Base-by-base conservation (phyloP, 2,797 vertebrate genomes). In the Channallabes apus region DNA sequence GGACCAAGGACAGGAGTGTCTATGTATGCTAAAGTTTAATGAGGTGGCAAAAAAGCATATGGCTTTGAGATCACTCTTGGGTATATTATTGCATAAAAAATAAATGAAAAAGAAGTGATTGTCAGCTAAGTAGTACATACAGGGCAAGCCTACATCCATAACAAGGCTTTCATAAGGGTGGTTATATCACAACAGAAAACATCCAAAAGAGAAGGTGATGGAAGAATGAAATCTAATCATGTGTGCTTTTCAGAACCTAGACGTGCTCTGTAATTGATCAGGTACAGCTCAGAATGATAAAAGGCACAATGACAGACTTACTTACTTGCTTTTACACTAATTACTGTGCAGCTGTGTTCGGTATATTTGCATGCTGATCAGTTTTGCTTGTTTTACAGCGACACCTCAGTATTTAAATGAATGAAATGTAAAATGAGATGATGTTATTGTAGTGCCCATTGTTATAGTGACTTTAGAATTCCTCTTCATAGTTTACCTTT, bases 331-430 rank as follows among this genome's bases (percentile, higher is more conserved):
- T 82, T 82, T 78, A 56, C 69, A 68, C 32, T 86, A 82, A 82
- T 82, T 86, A 73, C 72, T 76, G 71, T 58, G 41, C 81, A 83
- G 81, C 85, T 86, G 81, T 59, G 71, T 77, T 12, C 76, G 61
- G 22, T n/a, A 59, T 24, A 38, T 79, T 77, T 82, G 81, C 81
- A 83, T 79, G 54, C 27, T 62, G 58, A 83, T 79, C 58, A 79
- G 38, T 4, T 59, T 46, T 9, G 6, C 82, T 86, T 78, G 73
- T 82, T 82, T 79, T 64, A 75, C 22, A 79, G 58, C 38, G 80
- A 81, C 27, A 81, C 41, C 32, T 59, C 22, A 12, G n/a, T 56
- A n/a, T 65, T 6, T 27, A 32, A 67, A 51, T 51, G 27, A 46
- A 46, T 51, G 38, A 80, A 85, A 71, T 54, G 6, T 62, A 73